phyloP scores from a whole-genome alignment of 1,140 invertebrate genomes.

The Drosophila yakuba region DNA sequence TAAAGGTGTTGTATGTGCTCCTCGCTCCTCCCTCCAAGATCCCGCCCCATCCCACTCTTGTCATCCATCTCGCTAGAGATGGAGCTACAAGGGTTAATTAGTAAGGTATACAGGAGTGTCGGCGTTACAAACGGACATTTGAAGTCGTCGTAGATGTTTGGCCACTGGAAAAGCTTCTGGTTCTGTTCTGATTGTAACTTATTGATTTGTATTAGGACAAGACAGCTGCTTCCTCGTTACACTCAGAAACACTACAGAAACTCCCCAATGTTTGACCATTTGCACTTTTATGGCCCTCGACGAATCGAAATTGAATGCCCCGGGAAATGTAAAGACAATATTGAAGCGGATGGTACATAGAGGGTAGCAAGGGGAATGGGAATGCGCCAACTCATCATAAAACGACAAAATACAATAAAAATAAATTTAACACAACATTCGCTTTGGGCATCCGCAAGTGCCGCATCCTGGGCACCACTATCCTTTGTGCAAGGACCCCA shows the following conservation, averaged over 20 bases:
- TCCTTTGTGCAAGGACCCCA: slow-evolving; percentile 55
- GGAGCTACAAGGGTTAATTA: slow-evolving; percentile 64
- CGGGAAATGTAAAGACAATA: slow-evolving; percentile 60
- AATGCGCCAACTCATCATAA: slow-evolving; percentile 71
- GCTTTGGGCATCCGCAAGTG: slow-evolving; percentile 36
- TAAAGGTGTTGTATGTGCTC: slow-evolving; percentile 68
- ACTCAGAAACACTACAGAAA: neutral
- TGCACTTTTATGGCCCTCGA: slow-evolving; percentile 69
- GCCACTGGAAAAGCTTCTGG: slow-evolving; percentile 44
- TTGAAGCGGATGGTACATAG: slow-evolving; percentile 10
- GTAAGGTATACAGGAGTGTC: slow-evolving; percentile 49
- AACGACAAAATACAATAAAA: slow-evolving; percentile 71
- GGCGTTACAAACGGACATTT: slow-evolving; percentile 29
- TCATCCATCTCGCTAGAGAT: slow-evolving; percentile 16
- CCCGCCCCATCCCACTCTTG: slow-evolving; percentile 7
- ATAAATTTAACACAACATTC: slow-evolving; percentile 81
- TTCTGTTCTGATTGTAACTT: slow-evolving; percentile 28
- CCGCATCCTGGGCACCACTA: neutral
- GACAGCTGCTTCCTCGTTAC: slow-evolving; percentile 25
- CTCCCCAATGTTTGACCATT: slow-evolving; percentile 51
- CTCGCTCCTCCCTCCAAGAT: neutral
- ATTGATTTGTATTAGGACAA: slow-evolving; percentile 16
- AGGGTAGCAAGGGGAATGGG: slow-evolving; percentile 30
- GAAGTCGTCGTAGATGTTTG: slow-evolving; percentile 3
- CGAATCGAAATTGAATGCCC: slow-evolving; percentile 64